These are phyloP conservation scores for Pocillopora grandis DNA, from an alignment of 92 coral and sea anemone species.

Conservation along the genomic window DNA sequence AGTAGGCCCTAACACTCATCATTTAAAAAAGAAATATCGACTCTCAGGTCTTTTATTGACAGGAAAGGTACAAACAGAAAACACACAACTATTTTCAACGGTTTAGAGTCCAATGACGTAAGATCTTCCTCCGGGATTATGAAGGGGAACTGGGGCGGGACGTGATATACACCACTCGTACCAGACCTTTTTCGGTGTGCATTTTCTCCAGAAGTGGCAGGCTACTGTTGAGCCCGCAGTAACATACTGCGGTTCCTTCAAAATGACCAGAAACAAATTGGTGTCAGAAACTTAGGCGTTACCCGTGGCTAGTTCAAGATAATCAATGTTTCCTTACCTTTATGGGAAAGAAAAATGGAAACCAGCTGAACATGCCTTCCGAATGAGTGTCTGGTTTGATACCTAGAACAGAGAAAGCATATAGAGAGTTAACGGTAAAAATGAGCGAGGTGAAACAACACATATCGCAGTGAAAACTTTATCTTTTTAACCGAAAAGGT, in stretches of 20 bases:
- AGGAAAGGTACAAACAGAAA: not conserved
- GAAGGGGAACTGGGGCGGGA: slow-evolving; percentile 93
- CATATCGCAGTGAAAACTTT: not conserved
- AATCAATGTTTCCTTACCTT: slow-evolving; percentile 57
- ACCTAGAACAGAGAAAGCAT: slow-evolving; percentile 46
- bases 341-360: slow-evolving; percentile 92
- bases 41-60: not conserved
- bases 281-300: not conserved
- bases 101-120: slow-evolving; percentile 82
- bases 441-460: not conserved
- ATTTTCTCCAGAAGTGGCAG: slow-evolving; percentile 92
- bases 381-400: slow-evolving; percentile 96
- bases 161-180: slow-evolving; percentile 98
- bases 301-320: not conserved
- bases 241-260: slow-evolving; percentile 82
- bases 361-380: slow-evolving; percentile 99
- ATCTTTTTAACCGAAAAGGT: not conserved
- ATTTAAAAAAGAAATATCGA: not conserved
- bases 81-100: not conserved
- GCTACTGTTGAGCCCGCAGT: slow-evolving; percentile 70
- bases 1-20: not conserved
- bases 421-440: not conserved
- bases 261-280: slow-evolving; percentile 2
- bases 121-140: slow-evolving; percentile 94
- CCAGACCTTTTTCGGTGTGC: slow-evolving; percentile 92